These are phyloP conservation scores for Leptopterna dolabrata DNA, from an alignment of 2,888 invertebrate species.

Conservation along the genomic window DNA sequence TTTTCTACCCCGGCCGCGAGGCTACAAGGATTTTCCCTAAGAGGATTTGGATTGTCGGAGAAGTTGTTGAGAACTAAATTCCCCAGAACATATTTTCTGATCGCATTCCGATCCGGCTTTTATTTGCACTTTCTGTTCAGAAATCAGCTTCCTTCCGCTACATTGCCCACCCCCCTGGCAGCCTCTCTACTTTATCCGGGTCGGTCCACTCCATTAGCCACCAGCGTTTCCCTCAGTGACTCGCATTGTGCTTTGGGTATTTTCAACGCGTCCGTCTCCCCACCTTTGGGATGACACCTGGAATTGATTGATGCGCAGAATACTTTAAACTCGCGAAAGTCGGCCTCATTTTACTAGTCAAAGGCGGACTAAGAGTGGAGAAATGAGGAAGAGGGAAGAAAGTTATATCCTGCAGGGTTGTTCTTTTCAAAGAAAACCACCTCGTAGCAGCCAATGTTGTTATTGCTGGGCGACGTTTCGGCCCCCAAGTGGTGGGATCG, in stretches of 20 bases:
- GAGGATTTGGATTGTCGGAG: background rate
- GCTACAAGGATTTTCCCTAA: background rate
- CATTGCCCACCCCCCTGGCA: background rate
- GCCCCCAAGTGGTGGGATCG: too few species aligned
- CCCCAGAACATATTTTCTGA: background rate
- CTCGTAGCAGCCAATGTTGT: too few species aligned
- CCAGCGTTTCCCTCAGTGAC: background rate
- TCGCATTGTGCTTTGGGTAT: background rate
- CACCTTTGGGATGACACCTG: too few species aligned
- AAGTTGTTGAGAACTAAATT: background rate
- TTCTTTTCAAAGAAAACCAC: too few species aligned
- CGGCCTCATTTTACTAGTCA: too few species aligned
- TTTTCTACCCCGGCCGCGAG: too few species aligned
- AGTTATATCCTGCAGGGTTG: too few species aligned
- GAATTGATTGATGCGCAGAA: too few species aligned
- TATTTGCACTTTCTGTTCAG: background rate
- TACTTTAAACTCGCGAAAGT: too few species aligned
- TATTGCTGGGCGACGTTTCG: too few species aligned
- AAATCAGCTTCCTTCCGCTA: background rate
- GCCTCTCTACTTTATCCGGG: background rate
- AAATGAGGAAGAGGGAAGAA: too few species aligned
- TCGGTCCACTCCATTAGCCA: conserved; percentile 9
- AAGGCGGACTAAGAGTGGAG: too few species aligned
- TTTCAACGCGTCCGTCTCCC: background rate
- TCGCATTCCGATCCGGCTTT: background rate